Conservation (phyloP, 1,140 invertebrate species). For the Hyposmocoma kahamanoa region DNA sequence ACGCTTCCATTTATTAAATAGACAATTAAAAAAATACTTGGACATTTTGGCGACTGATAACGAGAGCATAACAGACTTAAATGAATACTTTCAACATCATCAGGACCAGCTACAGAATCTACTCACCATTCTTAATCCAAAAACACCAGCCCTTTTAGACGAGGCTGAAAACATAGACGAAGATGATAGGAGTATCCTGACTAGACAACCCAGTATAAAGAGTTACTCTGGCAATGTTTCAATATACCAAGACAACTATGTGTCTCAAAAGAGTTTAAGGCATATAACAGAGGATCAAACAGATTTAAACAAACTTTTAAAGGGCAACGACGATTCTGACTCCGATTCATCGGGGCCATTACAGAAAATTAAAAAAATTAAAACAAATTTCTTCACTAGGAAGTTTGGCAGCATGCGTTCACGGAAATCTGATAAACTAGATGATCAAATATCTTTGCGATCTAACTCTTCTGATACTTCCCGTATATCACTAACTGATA, state of each 20-base stretch:
- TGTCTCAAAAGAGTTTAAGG: constrained; percentile 46
- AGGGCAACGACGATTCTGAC: constrained; percentile 36
- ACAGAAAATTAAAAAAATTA: constrained; percentile 51
- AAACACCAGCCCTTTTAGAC: constrained; percentile 45
- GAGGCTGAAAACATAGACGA: constrained; percentile 51
- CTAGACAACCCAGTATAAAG: constrained; percentile 33
- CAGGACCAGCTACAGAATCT: constrained; percentile 55
- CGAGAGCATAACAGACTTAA: constrained; percentile 50
- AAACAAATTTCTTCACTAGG: constrained; percentile 49
- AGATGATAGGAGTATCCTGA: constrained; percentile 49
- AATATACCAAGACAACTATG: constrained; percentile 54
- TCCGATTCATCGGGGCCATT: constrained; percentile 43
- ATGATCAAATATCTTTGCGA: constrained; percentile 55
- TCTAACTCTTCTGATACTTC: constrained; percentile 63
- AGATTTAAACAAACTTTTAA: constrained; percentile 51
- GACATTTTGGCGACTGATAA: constrained; percentile 70
- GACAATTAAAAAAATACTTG: constrained; percentile 71
- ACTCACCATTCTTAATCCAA: constrained; percentile 52
- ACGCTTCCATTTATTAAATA: constrained; percentile 34
- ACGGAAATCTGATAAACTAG: constrained; percentile 42
- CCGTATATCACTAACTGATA: constrained; percentile 55
- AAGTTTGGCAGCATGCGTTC: constrained; percentile 32
- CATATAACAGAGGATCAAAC: constrained; percentile 58
- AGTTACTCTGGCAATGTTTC: constrained; percentile 49
- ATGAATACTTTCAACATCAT: constrained; percentile 54